These are phyloP conservation scores for Prochilodus magdalenae DNA, from an alignment of 2,113 vertebrate genomes.

Conservation along the genomic window DNA sequence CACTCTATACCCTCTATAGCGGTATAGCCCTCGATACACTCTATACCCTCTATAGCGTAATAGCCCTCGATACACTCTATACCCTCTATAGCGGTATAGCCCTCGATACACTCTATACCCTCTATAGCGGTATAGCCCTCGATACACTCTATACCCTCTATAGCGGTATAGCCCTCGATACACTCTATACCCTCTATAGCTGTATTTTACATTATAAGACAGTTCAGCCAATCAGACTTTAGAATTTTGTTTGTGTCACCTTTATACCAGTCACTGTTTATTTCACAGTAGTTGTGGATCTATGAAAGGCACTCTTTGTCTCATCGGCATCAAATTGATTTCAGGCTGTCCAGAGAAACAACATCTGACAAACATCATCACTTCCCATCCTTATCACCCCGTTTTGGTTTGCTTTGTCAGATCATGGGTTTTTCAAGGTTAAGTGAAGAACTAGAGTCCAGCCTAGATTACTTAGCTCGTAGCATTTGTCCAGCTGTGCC, in stretches of 20 bases:
- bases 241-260: background rate
- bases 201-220: background rate
- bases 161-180: no score
- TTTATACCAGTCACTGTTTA: no score
- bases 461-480: background rate
- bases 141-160: no score
- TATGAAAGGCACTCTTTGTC: background rate
- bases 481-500: slow-evolving; percentile 18
- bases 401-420: slow-evolving; percentile 30
- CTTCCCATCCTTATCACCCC: slow-evolving; percentile 37
- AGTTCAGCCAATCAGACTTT: background rate
- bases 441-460: background rate
- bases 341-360: background rate
- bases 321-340: background rate
- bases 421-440: slow-evolving; percentile 16
- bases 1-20: no score
- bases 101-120: no score
- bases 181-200: no score
- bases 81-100: no score
- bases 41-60: no score
- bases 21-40: no score
- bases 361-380: slow-evolving; percentile 26
- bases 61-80: no score
- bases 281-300: no score
- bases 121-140: no score